A percentile compares a stretch with the other conserved stretches of the same genome.
These are phyloP conservation scores for Drosophila niveifrons DNA, from an alignment of 2,888 invertebrate genomes.

Conservation along the genomic window DNA sequence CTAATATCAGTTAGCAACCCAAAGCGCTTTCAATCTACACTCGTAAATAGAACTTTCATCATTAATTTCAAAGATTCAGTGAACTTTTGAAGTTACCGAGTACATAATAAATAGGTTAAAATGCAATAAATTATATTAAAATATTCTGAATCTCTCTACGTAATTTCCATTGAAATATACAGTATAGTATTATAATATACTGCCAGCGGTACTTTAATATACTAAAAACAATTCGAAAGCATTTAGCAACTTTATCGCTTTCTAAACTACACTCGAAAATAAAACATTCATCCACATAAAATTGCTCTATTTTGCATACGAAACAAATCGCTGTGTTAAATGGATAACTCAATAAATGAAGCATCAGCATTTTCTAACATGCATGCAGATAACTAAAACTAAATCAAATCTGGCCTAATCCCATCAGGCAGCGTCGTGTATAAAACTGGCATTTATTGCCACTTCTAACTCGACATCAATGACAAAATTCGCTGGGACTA, in stretches of 20 bases:
- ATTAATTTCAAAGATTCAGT: no score
- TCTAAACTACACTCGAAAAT: neutral
- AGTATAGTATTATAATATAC: no score
- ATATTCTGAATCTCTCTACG: no score
- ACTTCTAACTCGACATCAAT: constrained; percentile 3
- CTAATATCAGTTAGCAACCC: no score
- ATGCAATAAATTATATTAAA: no score
- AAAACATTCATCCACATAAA: neutral
- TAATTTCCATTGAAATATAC: no score
- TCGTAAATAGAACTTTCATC: neutral
- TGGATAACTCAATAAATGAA: constrained; percentile 7
- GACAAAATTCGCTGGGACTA: neutral
- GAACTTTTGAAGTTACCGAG: no score
- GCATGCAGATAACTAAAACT: constrained; percentile 3
- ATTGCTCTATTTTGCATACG: neutral
- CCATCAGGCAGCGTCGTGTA: constrained; percentile 3
- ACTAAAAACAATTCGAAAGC: no score
- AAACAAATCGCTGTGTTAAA: neutral
- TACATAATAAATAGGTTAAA: no score
- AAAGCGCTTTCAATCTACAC: no score
- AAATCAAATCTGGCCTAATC: constrained; percentile 14
- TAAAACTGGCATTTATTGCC: constrained; percentile 15
- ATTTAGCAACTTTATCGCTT: no score
- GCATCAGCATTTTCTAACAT: neutral
- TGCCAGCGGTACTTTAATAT: no score